Conservation (phyloP, 2,888 invertebrate genomes). For the Terebella lapidaria region DNA sequence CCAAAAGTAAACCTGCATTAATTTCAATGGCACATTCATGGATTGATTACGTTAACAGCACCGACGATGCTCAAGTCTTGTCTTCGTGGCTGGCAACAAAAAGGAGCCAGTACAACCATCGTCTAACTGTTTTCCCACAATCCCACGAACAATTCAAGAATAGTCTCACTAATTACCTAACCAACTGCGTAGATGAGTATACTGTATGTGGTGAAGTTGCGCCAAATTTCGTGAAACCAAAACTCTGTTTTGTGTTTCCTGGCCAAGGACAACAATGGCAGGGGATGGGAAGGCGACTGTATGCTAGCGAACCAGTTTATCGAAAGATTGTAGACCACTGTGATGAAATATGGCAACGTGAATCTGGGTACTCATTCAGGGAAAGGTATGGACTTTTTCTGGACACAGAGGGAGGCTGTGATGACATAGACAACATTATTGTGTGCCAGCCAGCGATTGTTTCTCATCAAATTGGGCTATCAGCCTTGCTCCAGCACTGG, state of each 20-base stretch:
- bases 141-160: constrained; percentile 8
- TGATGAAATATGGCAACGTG: constrained; percentile 10
- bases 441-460: constrained; percentile 8
- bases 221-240: not conserved
- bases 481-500: constrained; percentile 5
- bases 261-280: constrained; percentile 23
- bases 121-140: constrained; percentile 12
- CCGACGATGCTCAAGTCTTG: constrained; percentile 16
- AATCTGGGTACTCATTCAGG: constrained; percentile 17
- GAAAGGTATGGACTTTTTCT: constrained; percentile 8
- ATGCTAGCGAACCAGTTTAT: constrained; percentile 15
- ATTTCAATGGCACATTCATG: constrained; percentile 8
- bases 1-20: constrained; percentile 15
- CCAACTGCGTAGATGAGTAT: constrained; percentile 5
- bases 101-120: constrained; percentile 10
- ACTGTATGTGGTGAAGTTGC: constrained; percentile 9
- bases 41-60: constrained; percentile 6
- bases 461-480: constrained; percentile 3
- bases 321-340: constrained; percentile 11
- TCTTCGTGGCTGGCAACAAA: constrained; percentile 11
- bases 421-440: constrained; percentile 4
- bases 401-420: not conserved
- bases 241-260: constrained; percentile 20
- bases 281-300: constrained; percentile 19
- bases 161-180: constrained; percentile 10